Evolutionary conservation across 1,140 invertebrate species (phyloP), one percentile per base, ranked within the genome.

Genomic region (Heliconius melpomene): DNA sequence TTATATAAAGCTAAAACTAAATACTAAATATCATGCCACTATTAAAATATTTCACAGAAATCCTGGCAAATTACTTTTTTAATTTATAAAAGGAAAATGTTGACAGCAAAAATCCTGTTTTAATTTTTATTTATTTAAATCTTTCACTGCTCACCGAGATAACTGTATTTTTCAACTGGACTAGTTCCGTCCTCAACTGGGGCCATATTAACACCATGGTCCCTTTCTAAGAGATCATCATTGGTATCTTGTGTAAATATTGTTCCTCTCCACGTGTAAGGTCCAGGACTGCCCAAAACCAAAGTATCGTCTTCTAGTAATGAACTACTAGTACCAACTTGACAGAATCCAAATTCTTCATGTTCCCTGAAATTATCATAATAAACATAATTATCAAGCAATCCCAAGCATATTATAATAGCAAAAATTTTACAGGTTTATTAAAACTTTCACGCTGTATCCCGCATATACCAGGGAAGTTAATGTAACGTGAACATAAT

Each of bases 281-380:
- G 97, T 0, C 98, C 98, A 3, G 98, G 98, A 20, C 97, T 96
- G 11, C 98, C 98, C 80, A 99, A 95, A 1, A 99, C 92, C 29
- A 97, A 96, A 23, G 96, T 97, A 87, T 98, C 97, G 84, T 98
- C 97, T 36, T 97, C 95, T 16, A 98, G 94, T 32, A 98, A 93
- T 1, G 97, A 95, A 80, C 97, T 97, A 87, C 98, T 98, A 0
- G 98, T 98, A 11, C 98, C 98, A 60, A 97, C 98, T 95, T 99
- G 98, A 94, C 98, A 99, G 88, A 97, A 98, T 1, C 98, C 98
- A 91, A 96, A 98, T 89, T 98, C 97, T 93, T 98, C 97, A 87
- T 98, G 97, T 29, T 96, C 96, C 86, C 97, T 97, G 60, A 66
- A 66, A 52, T 52, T 20, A 2, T 52, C 6, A 52, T 52, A 18